phyloP scores from a whole-genome alignment of 2,888 invertebrate species.

The Bellardia pandia region DNA sequence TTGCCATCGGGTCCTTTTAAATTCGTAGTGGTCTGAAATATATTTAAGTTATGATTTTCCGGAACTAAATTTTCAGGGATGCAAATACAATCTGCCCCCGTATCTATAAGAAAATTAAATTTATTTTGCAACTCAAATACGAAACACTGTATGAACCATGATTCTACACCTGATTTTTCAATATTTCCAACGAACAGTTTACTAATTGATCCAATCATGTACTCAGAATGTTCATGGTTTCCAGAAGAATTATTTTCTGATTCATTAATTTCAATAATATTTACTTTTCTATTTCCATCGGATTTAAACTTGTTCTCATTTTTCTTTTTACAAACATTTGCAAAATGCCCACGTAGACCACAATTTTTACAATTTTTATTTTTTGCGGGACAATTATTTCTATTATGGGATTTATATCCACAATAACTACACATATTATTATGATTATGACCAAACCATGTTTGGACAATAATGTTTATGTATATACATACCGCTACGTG shows the following conservation, averaged over 20 bases:
- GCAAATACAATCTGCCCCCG: conserved; percentile 29
- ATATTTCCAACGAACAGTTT: neutral
- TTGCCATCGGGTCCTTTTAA: conserved; percentile 3
- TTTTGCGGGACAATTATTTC: conserved; percentile 21
- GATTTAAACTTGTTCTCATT: neutral
- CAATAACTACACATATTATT: conserved; percentile 42
- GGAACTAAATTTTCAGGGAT: neutral
- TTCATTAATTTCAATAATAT: neutral
- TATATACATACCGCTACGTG: too few relatives aligned
- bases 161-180: neutral
- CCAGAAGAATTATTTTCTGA: neutral
- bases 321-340: conserved; percentile 45
- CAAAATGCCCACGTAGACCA: conserved; percentile 11
- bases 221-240: neutral
- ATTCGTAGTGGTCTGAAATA: too few relatives aligned
- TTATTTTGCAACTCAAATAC: conserved; percentile 14
- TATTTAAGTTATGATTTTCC: neutral
- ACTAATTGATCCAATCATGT: conserved; percentile 31
- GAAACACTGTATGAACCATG: conserved; percentile 4
- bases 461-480: too few relatives aligned
- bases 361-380: conserved; percentile 35
- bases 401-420: conserved; percentile 28
- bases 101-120: conserved; percentile 29
- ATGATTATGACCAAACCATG: too few relatives aligned
- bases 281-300: conserved; percentile 8